A percentile compares a stretch with the other conserved stretches of the same genome.
These are phyloP conservation scores for Pseudonaja textilis DNA, from an alignment of 2,113 vertebrate species.

Conservation along the genomic window DNA sequence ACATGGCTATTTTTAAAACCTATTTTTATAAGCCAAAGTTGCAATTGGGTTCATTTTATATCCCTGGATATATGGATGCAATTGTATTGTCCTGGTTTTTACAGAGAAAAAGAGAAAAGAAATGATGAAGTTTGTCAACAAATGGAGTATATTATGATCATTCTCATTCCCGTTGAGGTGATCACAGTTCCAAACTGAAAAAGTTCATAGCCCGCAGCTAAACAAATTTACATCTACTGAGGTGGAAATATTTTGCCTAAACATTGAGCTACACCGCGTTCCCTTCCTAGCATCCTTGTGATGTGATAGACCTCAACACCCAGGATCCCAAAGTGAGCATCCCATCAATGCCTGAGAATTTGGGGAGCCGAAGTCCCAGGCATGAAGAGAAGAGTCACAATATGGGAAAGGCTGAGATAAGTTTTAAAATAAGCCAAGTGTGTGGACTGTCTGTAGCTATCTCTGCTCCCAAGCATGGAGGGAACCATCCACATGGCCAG, in stretches of 20 bases:
- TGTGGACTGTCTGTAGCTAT: background rate
- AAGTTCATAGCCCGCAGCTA: background rate
- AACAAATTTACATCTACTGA: background rate
- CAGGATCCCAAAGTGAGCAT: background rate
- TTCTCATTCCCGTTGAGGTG: background rate
- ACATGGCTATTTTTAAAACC: background rate
- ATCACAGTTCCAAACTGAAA: background rate
- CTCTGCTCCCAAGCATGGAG: background rate
- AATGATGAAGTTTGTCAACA: background rate
- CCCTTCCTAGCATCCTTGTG: background rate
- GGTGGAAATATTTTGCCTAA: background rate
- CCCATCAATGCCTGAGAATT: background rate
- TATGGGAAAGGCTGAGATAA: background rate
- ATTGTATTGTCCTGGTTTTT: background rate
- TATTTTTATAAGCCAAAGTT: background rate
- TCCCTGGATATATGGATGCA: no score
- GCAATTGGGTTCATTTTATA: background rate
- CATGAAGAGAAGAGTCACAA: background rate
- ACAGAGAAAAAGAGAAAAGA: background rate
- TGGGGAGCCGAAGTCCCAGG: background rate
- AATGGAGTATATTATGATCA: background rate
- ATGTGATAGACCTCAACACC: background rate
- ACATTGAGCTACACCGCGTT: background rate
- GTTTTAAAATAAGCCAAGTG: background rate
- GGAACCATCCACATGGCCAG: background rate